These are phyloP conservation scores for Aleadryas rufinucha DNA, from an alignment of 2,113 vertebrate genomes.

Conservation along the genomic window DNA sequence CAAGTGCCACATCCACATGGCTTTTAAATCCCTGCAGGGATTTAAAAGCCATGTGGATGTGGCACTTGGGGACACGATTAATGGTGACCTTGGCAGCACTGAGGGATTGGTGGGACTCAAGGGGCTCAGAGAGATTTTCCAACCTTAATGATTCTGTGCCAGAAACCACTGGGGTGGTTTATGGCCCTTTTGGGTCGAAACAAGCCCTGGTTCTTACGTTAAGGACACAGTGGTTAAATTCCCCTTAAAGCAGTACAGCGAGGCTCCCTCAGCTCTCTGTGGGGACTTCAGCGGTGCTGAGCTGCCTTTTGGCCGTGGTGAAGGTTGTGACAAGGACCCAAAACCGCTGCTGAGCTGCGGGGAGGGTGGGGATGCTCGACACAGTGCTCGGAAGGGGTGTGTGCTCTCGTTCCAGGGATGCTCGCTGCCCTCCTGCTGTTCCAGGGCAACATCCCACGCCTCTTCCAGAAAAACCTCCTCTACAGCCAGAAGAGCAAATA, in stretches of 20 bases:
- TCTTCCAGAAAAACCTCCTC: slow-evolving; percentile 83
- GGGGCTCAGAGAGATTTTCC: not conserved
- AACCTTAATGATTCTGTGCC: not conserved
- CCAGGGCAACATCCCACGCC: slow-evolving; percentile 81
- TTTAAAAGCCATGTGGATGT: not conserved
- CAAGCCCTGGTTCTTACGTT: not conserved
- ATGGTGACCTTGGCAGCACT: not conserved
- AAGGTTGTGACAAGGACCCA: not conserved
- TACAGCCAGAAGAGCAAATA: slow-evolving; percentile 82
- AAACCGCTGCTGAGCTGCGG: not conserved
- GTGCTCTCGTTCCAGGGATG: slow-evolving; percentile 76
- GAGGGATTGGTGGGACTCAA: not conserved
- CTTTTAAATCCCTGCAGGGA: not conserved
- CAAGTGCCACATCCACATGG: no score
- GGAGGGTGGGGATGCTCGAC: fast-evolving
- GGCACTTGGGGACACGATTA: not conserved
- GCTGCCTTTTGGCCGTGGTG: not conserved
- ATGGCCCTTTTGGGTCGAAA: not conserved
- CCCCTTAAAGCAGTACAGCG: fast-evolving
- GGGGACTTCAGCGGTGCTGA: not conserved
- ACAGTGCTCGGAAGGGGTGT: fast-evolving
- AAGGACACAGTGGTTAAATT: not conserved
- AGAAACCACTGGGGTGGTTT: not conserved
- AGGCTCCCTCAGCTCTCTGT: not conserved
- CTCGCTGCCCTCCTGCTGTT: slow-evolving; percentile 79